Conservation (phyloP, 2,888 invertebrate genomes). For the Augiades crinisus region DNA sequence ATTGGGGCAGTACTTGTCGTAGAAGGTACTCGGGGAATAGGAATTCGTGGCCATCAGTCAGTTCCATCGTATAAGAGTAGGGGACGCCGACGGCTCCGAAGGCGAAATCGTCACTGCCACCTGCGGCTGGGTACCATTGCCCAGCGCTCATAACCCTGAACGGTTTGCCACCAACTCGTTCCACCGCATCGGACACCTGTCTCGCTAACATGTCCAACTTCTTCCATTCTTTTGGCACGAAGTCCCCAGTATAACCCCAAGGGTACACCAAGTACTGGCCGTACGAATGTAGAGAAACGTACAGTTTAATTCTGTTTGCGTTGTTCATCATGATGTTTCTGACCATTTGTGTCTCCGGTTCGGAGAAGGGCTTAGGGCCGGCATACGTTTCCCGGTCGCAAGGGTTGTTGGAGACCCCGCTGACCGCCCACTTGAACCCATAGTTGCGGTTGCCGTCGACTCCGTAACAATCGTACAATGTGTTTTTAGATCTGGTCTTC, state of each 20-base stretch:
- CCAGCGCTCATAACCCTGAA: constrained; percentile 74
- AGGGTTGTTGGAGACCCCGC: constrained; percentile 82
- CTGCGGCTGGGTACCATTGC: constrained; percentile 82
- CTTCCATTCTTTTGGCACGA: constrained; percentile 69
- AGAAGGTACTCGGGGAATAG: constrained; percentile 80
- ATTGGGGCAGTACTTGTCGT: constrained; percentile 50
- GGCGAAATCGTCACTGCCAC: constrained; percentile 83
- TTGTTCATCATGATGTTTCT: constrained; percentile 75
- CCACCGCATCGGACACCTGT: constrained; percentile 62
- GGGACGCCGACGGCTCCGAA: constrained; percentile 76
- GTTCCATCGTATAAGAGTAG: constrained; percentile 82
- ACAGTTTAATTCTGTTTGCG: constrained; percentile 79
- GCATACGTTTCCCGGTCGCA: constrained; percentile 82
- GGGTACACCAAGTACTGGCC: constrained; percentile 84
- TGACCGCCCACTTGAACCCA: constrained; percentile 84
- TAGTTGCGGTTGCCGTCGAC: constrained; percentile 88
- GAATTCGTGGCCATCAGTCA: constrained; percentile 83
- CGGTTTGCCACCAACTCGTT: constrained; percentile 60
- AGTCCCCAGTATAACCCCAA: constrained; percentile 81
- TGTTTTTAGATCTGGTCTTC: constrained; percentile 77
- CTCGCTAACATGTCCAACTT: constrained; percentile 64
- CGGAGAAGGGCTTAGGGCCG: constrained; percentile 82
- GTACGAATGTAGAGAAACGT: constrained; percentile 86
- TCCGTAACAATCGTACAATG: constrained; percentile 72
- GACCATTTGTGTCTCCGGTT: constrained; percentile 81